Evolutionary conservation across 1,140 invertebrate genomes (phyloP).

Genomic region (Carcinoscorpius rotundicauda): DNA sequence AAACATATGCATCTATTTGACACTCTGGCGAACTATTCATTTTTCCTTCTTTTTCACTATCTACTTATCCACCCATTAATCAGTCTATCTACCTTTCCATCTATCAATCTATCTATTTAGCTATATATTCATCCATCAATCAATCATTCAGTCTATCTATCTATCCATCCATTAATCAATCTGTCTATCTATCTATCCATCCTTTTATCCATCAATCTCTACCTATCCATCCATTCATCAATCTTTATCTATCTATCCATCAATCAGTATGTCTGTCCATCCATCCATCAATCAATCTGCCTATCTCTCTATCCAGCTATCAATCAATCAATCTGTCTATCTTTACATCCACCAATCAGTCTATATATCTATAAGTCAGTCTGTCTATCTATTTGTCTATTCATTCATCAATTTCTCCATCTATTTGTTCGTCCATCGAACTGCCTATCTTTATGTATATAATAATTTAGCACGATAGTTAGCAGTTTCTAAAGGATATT

Average conservation of each 20-base stretch:
- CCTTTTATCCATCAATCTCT: neutral
- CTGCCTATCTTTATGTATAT: no score
- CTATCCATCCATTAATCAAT: slow-evolving; percentile 5
- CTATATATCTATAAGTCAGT: neutral
- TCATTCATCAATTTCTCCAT: no score
- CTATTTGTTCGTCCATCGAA: no score
- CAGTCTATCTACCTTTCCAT: neutral
- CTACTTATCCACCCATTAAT: neutral
- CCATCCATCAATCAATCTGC: neutral
- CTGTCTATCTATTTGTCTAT: neutral
- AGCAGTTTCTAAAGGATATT: no score
- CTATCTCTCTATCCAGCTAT: slow-evolving; percentile 2
- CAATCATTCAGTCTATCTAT: neutral
- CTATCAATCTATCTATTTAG: neutral
- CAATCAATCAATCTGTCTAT: neutral
- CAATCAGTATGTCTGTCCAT: neutral
- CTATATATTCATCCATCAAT: neutral
- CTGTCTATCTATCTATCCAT: slow-evolving; percentile 1
- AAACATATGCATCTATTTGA: no score
- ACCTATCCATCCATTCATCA: neutral
- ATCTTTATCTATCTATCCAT: neutral
- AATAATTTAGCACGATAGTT: no score
- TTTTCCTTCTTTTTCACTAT: slow-evolving; percentile 1
- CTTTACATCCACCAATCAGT: neutral
- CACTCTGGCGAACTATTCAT: neutral